Evolutionary conservation across 2,888 invertebrate genomes (phyloP).

Genomic region (Lypha dubia): DNA sequence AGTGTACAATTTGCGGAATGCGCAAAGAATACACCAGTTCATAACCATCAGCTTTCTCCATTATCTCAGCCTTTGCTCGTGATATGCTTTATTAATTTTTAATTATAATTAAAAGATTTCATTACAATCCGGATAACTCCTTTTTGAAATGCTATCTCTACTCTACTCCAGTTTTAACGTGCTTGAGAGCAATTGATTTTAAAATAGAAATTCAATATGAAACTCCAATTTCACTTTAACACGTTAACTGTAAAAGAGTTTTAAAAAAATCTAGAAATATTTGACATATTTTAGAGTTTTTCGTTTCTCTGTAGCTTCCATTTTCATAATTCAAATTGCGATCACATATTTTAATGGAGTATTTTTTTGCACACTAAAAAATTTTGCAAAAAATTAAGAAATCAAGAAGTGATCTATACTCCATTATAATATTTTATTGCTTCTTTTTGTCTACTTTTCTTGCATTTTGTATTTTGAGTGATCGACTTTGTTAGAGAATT

Average conservation of each 20-base stretch:
- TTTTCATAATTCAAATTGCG: conserved; percentile 56
- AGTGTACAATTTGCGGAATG: no score
- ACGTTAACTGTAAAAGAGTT: conserved; percentile 14
- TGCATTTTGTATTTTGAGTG: background rate
- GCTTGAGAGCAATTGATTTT: conserved; percentile 21
- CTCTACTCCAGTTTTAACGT: background rate
- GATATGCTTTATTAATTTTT: no score
- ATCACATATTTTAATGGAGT: conserved; percentile 56
- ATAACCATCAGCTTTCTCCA: no score
- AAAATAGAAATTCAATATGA: conserved; percentile 36
- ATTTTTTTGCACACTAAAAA: conserved; percentile 35
- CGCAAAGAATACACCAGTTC: no score
- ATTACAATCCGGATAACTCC: background rate
- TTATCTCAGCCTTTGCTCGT: no score
- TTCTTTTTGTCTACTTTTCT: conserved; percentile 27
- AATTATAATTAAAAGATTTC: no score
- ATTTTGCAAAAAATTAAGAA: conserved; percentile 46
- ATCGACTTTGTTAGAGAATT: conserved; percentile 49
- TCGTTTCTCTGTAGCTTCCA: conserved; percentile 16
- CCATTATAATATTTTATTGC: conserved; percentile 54
- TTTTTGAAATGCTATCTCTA: background rate
- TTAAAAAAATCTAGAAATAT: background rate
- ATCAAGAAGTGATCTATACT: conserved; percentile 63
- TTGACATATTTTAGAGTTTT: background rate
- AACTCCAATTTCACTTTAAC: background rate